Base-by-base conservation (phyloP, 2,888 invertebrate genomes). In the Leucoma salicis region DNA sequence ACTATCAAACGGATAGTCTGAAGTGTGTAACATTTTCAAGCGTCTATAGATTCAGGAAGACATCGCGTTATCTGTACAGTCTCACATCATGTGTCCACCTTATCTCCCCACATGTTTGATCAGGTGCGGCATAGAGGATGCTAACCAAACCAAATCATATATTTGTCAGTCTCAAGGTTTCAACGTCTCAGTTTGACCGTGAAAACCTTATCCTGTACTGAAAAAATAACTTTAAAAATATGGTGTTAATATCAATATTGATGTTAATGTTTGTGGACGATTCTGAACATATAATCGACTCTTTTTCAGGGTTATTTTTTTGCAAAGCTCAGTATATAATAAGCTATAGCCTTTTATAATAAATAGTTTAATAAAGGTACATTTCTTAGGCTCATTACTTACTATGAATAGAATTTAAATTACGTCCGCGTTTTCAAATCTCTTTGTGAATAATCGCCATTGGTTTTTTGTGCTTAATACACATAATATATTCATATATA, bases 81-180 rank as follows among this genome's bases (percentile, higher is more conserved):
- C 75, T 75, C 76, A 79, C 81, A 85, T 86, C 86, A 87, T 87
- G 89, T 88, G 87, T 76, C 67, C 74, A 58, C 70, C 78, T 85
- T 88, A 87, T 88, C 88, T 74, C 63, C 73, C 77, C 80, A 75
- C 72, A 75, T 89, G 82, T 89, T 89, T 89, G 82, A 85, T 86
- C 88, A 88, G 89, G 88, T 89, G 89, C 74, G 63, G 49, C 63
- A 55, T 56, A 49, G 58, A 71, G 71, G 68, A 75, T 70, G 70
- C 74, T 69, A 73, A 78, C 65, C 68, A 71, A 73, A 67, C 71
- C 70, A 71, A 73, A 67, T 70, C 70, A 74, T 66, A 72, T 73
- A 69, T 69, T 66, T 74, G 63, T 63, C 58, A 53, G 62, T 61
- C 54, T 72, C 86, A 85, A 86, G 86, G 84, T 73, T 78, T 67